Evolutionary conservation across 2,888 invertebrate genomes (phyloP), one percentile per base, ranked within the genome.

Genomic region (Latheticus oryzae): DNA sequence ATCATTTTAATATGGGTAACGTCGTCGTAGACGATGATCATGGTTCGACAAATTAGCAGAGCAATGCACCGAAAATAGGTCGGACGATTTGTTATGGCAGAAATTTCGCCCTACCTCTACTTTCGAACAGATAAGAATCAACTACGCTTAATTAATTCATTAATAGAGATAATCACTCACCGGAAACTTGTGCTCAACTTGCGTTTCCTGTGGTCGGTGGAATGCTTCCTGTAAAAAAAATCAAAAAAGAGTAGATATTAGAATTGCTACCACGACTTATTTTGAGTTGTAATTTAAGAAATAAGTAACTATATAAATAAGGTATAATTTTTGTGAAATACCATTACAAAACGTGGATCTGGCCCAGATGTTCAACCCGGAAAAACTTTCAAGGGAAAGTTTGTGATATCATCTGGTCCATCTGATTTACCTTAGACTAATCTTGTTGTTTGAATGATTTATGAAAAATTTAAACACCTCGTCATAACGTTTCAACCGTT

Each of bases 101-200:
- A 51, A 28, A 38, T 16, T 37, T 50, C 26, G 48, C 26, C 35
- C 43, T 45, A 8, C 17, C 47, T 33, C 17, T 2, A 43, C 24
- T 33, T 33, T 35, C 38, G 16, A 8, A 7, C 5, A 32, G 35
- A 40, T 24, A 42, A 52, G 26, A 43, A 37, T 48, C 48, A 12
- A 11, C 17, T 9, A 24, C 30, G 47, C 12, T n/a, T 21, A 33
- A 33, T 38, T 55, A 40, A 38, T 55, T 48, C 37, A 55, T 55
- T 55, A 55, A 32, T 40, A 15, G 43, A 53, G 52, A 8, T 61
- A 65, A 66, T 65, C 64, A 73, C 76, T 76, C 69, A 77, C 78
- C 78, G 77, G 77, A 77, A 75, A 76, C 71, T 73, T 76, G 70
- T 73, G 76, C 69, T 76, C 77, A 69, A 68, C 71, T 73, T 73